A percentile compares a stretch with the other conserved stretches of the same genome.
Evolutionary conservation across 2,113 vertebrate species (phyloP).

Genomic region (Pygoscelis antarcticus): DNA sequence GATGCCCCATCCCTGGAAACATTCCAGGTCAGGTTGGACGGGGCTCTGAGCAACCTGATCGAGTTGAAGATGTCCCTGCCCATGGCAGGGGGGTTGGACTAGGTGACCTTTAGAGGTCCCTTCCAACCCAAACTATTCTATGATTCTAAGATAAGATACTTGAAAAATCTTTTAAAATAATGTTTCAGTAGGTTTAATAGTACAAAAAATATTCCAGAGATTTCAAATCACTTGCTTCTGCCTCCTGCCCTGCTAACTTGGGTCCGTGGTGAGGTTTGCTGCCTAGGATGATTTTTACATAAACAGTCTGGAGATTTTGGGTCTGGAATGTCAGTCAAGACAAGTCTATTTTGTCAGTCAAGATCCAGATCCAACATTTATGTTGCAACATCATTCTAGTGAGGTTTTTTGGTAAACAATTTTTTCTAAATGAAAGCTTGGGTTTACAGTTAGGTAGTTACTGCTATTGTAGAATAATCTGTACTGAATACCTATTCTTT

Average conservation of each 20-base stretch:
- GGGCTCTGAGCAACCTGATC: too few relatives aligned
- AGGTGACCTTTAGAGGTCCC: too few relatives aligned
- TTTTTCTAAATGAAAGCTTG: neutral
- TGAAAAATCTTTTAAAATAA: neutral
- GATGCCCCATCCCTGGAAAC: too few relatives aligned
- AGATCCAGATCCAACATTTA: neutral
- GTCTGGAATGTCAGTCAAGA: neutral
- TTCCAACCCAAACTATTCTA: too few relatives aligned
- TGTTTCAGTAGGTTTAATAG: neutral
- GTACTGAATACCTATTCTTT: neutral
- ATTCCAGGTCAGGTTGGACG: too few relatives aligned
- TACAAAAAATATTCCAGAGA: neutral
- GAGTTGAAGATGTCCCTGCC: too few relatives aligned
- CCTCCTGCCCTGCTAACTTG: neutral
- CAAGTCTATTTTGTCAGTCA: neutral
- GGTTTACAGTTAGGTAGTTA: neutral
- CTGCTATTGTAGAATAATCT: neutral
- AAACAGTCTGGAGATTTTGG: neutral
- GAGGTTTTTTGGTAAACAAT: neutral
- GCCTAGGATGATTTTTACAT: neutral
- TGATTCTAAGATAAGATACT: neutral
- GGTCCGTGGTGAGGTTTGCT: neutral
- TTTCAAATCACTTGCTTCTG: neutral
- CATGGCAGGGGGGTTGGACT: too few relatives aligned
- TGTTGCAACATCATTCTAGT: neutral